phyloP scores from a whole-genome alignment of 2,797 vertebrate species.

The Tragelaphus oryx region DNA sequence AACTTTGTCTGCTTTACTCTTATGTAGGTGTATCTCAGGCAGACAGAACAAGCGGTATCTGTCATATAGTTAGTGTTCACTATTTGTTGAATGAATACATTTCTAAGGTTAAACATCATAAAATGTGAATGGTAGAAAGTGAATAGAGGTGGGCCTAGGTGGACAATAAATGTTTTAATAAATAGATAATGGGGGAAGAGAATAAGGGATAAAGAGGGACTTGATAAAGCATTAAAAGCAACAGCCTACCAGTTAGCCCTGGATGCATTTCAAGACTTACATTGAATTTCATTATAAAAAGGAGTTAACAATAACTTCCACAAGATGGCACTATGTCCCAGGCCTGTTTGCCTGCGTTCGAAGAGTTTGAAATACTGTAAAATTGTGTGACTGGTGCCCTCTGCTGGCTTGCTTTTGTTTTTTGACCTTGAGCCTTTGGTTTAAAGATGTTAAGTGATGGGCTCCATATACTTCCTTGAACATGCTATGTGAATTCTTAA shows the following conservation, averaged over 20 bases:
- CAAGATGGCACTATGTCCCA: slow-evolving; percentile 57
- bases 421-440: slow-evolving; percentile 19
- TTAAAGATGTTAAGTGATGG: neutral
- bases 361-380: neutral
- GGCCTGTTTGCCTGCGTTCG: neutral
- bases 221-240: neutral
- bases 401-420: slow-evolving; percentile 52
- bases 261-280: neutral
- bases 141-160: neutral
- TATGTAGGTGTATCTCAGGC: neutral
- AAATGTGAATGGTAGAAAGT: neutral
- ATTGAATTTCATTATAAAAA: neutral
- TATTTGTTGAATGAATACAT: neutral
- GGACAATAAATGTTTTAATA: neutral
- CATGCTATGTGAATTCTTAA: neutral
- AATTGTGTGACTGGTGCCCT: slow-evolving; percentile 55
- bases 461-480: neutral
- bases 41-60: neutral
- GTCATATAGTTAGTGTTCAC: neutral
- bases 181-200: neutral
- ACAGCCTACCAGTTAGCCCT: neutral
- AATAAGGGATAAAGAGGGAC: neutral
- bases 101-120: neutral
- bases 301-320: slow-evolving; percentile 29
- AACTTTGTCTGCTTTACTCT: neutral